Conservation (phyloP, 2,888 invertebrate genomes). For the Philereme vetulata region DNA sequence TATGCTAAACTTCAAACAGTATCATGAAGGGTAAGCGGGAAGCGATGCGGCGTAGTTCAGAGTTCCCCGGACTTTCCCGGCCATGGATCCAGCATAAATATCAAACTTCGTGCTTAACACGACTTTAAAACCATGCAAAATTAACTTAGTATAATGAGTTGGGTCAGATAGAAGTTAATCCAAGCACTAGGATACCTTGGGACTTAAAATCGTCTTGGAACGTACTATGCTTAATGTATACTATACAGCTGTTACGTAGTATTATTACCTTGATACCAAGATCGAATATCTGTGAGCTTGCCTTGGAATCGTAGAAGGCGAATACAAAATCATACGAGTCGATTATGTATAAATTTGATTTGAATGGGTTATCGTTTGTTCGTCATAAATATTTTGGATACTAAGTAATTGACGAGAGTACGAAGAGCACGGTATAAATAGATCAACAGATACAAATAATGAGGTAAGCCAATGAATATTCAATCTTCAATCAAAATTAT, state of each 20-base stretch:
- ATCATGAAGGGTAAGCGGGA: constrained; percentile 24
- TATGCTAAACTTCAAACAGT: constrained; percentile 28
- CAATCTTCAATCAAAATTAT: no score
- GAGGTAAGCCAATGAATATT: no score
- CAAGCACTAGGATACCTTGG: constrained; percentile 45
- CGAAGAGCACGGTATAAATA: constrained; percentile 2
- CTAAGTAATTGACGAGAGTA: constrained; percentile 4
- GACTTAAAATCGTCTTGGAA: constrained; percentile 43
- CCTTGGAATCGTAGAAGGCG: constrained; percentile 50
- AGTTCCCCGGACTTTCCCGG: constrained; percentile 28
- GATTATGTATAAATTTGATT: constrained; percentile 37
- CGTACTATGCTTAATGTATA: constrained; percentile 12
- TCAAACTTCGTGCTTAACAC: constrained; percentile 50
- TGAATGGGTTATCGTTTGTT: constrained; percentile 17
- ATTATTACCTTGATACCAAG: constrained; percentile 52
- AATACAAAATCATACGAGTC: constrained; percentile 37
- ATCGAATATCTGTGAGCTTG: constrained; percentile 55
- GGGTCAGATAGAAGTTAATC: constrained; percentile 52
- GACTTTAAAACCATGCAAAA: constrained; percentile 52
- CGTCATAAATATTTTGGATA: constrained; percentile 13
- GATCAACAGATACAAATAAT: neutral
- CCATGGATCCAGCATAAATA: constrained; percentile 40
- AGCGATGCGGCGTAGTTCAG: constrained; percentile 27
- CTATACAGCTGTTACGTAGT: constrained; percentile 36
- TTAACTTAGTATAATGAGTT: constrained; percentile 59